phyloP scores from a whole-genome alignment of 2,888 invertebrate genomes.

The Mongoloraphidia duomilia region DNA sequence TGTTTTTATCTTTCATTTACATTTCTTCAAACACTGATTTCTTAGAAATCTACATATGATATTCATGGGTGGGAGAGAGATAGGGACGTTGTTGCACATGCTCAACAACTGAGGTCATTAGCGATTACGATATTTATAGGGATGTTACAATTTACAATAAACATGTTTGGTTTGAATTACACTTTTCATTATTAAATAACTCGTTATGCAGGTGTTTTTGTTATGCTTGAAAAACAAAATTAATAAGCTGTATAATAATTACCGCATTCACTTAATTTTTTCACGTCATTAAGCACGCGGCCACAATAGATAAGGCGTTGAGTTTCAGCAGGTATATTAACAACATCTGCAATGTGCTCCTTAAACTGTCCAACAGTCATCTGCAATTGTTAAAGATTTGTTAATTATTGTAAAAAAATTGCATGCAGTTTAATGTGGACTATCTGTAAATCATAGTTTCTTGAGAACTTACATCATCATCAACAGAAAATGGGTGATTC shows the following conservation, averaged over 20 bases:
- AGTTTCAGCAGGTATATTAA: constrained; percentile 63
- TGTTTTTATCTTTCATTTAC: no score
- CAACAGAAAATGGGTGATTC: constrained; percentile 67
- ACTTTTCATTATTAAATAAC: background rate
- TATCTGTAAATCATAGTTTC: constrained; percentile 5
- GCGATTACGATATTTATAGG: no score
- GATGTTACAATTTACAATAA: no score
- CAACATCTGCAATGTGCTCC: constrained; percentile 58
- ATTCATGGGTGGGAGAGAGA: no score
- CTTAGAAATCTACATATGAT: no score
- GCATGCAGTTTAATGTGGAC: background rate
- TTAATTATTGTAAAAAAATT: background rate
- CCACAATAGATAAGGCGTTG: constrained; percentile 92
- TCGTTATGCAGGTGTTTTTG: background rate
- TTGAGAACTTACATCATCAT: constrained; percentile 61
- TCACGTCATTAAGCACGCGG: constrained; percentile 80
- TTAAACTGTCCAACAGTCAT: constrained; percentile 72
- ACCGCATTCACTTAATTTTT: constrained; percentile 75
- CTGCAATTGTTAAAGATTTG: constrained; percentile 31
- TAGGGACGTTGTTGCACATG: no score
- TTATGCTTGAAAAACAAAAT: background rate
- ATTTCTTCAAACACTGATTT: no score
- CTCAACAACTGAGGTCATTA: no score
- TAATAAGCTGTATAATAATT: constrained; percentile 22
- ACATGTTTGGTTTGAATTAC: no score